Percentiles rank a stretch among this genome's conserved stretches.
These are phyloP conservation scores for Atrichornis clamosus DNA, from an alignment of 2,113 vertebrate species.

Conservation along the genomic window DNA sequence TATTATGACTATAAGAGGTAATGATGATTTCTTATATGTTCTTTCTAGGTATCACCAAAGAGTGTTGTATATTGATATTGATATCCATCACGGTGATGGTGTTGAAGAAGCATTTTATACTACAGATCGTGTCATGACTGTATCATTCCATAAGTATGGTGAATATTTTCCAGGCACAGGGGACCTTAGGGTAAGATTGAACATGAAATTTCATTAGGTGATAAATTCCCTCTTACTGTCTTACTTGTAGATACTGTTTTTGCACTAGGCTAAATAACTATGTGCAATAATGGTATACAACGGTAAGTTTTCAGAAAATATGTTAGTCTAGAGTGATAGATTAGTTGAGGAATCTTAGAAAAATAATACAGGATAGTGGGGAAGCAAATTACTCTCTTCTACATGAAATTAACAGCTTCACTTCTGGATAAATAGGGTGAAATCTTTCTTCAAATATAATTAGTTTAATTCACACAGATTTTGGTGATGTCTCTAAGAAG, in stretches of 20 bases:
- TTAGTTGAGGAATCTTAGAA: background rate
- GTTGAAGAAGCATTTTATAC: constrained; percentile 87
- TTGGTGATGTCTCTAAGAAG: background rate
- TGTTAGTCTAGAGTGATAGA: background rate
- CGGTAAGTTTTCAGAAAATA: background rate
- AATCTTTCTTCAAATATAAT: background rate
- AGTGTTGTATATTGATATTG: constrained; percentile 86
- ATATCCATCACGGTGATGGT: constrained; percentile 86
- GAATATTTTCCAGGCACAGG: constrained; percentile 86
- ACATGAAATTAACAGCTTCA: background rate
- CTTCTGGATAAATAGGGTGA: background rate
- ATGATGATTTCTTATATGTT: background rate
- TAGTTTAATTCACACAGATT: background rate
- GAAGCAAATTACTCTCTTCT: background rate
- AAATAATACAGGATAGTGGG: background rate
- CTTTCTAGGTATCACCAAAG: constrained; percentile 82
- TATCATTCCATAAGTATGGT: constrained; percentile 86
- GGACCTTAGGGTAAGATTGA: constrained; percentile 78
- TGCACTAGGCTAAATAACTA: background rate
- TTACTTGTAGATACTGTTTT: background rate
- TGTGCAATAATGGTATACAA: background rate
- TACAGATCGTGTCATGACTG: constrained; percentile 86
- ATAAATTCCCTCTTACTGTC: background rate
- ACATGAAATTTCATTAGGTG: background rate
- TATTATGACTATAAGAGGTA: background rate